Percentiles rank a stretch among this genome's conserved stretches.
phyloP scores from a whole-genome alignment of 2,888 invertebrate genomes.

The Myopa tessellatipennis region DNA sequence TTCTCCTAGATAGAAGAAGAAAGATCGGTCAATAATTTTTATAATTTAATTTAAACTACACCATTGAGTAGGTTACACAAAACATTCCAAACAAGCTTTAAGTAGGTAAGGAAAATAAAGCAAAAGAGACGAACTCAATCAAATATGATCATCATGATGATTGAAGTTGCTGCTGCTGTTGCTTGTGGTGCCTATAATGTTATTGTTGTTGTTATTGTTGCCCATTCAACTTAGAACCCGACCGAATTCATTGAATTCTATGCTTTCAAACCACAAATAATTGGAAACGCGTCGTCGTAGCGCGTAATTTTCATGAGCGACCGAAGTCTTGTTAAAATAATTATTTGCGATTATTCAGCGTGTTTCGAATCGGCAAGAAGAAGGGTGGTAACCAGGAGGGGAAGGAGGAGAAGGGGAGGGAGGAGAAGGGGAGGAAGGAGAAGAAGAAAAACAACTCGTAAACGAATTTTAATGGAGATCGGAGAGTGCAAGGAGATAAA shows the following conservation, averaged over 20 bases:
- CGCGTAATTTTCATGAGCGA: conserved; percentile 10
- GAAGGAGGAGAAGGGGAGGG: too few relatives aligned
- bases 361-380: too few relatives aligned
- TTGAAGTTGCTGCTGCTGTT: not conserved
- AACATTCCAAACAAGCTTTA: not conserved
- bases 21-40: not conserved
- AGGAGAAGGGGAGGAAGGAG: too few relatives aligned
- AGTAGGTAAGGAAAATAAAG: not conserved
- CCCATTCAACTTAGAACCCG: not conserved
- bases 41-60: not conserved
- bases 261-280: not conserved
- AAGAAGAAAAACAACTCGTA: too few relatives aligned
- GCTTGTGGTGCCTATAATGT: not conserved
- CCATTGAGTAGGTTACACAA: not conserved
- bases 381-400: too few relatives aligned
- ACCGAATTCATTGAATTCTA: conserved; percentile 4
- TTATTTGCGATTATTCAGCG: conserved; percentile 42
- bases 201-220: not conserved
- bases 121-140: not conserved
- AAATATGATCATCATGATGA: not conserved
- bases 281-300: not conserved
- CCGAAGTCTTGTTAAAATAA: conserved; percentile 44
- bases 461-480: too few relatives aligned
- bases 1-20: too few relatives aligned
- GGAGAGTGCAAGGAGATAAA: too few relatives aligned